These are phyloP conservation scores for Lasioglossum morio DNA, from an alignment of 2,888 invertebrate species.

Conservation along the genomic window DNA sequence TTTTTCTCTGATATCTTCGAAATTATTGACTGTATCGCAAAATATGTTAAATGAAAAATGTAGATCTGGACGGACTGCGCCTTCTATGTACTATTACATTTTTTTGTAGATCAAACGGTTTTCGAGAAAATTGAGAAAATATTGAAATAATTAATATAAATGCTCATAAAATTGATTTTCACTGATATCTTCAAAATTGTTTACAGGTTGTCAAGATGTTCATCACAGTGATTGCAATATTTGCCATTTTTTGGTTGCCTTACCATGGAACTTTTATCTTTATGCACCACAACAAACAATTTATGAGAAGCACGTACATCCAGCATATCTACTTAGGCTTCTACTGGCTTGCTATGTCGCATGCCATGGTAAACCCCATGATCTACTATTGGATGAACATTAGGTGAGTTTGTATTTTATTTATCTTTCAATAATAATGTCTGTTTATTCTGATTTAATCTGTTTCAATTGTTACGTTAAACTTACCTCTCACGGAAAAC, in stretches of 20 bases:
- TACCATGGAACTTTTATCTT: slow-evolving; percentile 95
- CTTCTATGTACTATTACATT: too few species aligned
- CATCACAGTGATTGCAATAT: slow-evolving; percentile 93
- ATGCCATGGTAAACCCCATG: slow-evolving; percentile 96
- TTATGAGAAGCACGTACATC: slow-evolving; percentile 89
- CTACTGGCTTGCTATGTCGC: slow-evolving; percentile 97
- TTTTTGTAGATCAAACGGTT: too few species aligned
- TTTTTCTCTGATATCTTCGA: too few species aligned
- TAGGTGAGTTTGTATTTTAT: slow-evolving; percentile 86
- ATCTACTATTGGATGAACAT: slow-evolving; percentile 98
- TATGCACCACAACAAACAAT: slow-evolving; percentile 89
- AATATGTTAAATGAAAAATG: too few species aligned
- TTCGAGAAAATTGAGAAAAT: too few species aligned
- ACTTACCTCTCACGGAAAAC: not conserved
- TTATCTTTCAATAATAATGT: too few species aligned
- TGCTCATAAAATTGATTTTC: too few species aligned
- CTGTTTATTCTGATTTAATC: too few species aligned
- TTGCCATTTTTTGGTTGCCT: slow-evolving; percentile 95
- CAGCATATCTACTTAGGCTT: slow-evolving; percentile 94
- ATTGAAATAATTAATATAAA: too few species aligned
- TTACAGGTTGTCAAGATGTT: slow-evolving; percentile 95
- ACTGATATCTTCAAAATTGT: too few species aligned
- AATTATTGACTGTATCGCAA: too few species aligned
- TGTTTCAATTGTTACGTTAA: not conserved
- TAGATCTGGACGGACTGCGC: too few species aligned